Evolutionary conservation across 2,113 vertebrate species (phyloP), one percentile per base, ranked within the genome.

Genomic region (Lonchura striata): DNA sequence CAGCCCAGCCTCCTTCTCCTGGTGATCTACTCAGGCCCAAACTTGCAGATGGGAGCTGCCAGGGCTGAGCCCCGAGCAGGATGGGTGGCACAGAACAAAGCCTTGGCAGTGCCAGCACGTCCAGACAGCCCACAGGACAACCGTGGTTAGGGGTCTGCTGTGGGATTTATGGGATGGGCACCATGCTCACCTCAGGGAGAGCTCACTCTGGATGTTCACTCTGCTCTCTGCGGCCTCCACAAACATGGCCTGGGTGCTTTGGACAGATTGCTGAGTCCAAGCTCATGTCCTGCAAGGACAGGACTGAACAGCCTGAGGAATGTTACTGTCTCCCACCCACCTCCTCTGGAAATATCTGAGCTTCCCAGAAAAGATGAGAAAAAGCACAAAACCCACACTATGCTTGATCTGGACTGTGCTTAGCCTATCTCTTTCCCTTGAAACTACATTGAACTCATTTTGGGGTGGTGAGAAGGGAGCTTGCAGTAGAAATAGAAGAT

Each of bases 11-110:
- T 95, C 44, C 82, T 72, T 61, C 70, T 87, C 23, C 68, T 95
- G 79, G 79, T 57, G 93, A 41, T 37, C 75, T n/a, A 53, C 76
- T 88, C 93, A 60, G 92, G 93, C 75, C 79, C 71, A 70, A 86
- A 52, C 95, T 46, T 9, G 85, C 1, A 3, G 56, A 46, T 54
- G 70, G 60, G 79, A 92, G 39, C 71, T 75, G 41, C 60, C 79
- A 94, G 56, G 59, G 60, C 52, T 61, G 41, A 71, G 46, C 42
- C 42, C 53, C 9, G 13, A 35, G 71, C 86, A 79, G 66, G 50
- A 12, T 21, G 59, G 56, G 64, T 78, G 82, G 79, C 90, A 95
- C 44, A 74, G 79, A 77, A 37, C 13, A 72, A 91, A 70, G 30
- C 27, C 76, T 65, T 31, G 46, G 88, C 54, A 59, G 46, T 10